These are phyloP conservation scores for Graphium colonna DNA, from an alignment of 2,888 invertebrate genomes.

Conservation along the genomic window DNA sequence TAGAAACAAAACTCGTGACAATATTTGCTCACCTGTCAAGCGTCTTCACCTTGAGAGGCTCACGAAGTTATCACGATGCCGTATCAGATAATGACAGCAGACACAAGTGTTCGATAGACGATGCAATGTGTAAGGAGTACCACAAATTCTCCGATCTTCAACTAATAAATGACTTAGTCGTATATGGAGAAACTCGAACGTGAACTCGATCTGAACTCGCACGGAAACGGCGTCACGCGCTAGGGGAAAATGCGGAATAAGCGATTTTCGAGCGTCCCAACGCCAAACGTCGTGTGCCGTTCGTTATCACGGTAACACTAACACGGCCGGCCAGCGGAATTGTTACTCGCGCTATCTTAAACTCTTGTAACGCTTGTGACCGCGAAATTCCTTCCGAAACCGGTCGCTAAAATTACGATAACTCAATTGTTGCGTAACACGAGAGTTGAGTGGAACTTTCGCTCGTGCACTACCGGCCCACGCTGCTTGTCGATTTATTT, in stretches of 20 bases:
- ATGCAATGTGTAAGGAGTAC: background rate
- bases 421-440: constrained; percentile 45
- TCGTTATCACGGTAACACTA: constrained; percentile 64
- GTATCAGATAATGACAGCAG: constrained; percentile 27
- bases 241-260: background rate
- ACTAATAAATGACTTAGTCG: too few relatives aligned
- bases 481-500: constrained; percentile 48
- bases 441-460: constrained; percentile 48
- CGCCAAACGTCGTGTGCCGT: constrained; percentile 51
- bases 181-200: background rate
- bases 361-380: constrained; percentile 48
- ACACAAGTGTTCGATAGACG: background rate
- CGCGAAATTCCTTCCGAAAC: constrained; percentile 54
- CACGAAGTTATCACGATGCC: constrained; percentile 36
- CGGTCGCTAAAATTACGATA: constrained; percentile 36
- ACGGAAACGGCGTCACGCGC: background rate
- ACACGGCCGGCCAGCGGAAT: constrained; percentile 45
- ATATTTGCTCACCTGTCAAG: constrained; percentile 12
- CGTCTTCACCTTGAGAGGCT: constrained; percentile 35
- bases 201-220: background rate
- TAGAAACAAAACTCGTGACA: background rate
- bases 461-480: constrained; percentile 49
- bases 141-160: background rate
- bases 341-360: constrained; percentile 50
- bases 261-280: constrained; percentile 27